A percentile compares a stretch with the other conserved stretches of the same genome.
These are phyloP conservation scores for Epizoanthus fatuus DNA, from an alignment of 92 coral and sea anemone species.

Conservation along the genomic window DNA sequence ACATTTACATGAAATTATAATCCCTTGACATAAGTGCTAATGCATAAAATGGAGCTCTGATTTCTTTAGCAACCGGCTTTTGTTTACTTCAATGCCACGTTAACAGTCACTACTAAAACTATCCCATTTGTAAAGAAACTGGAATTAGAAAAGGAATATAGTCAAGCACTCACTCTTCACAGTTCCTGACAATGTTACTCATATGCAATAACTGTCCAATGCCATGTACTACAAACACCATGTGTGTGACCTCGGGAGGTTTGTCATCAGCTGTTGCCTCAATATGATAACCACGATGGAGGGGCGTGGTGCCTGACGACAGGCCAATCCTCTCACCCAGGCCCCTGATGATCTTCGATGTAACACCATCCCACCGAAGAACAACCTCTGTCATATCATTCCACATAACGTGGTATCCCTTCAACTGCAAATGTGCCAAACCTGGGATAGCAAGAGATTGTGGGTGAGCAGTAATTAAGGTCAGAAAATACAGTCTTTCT, in stretches of 20 bases:
- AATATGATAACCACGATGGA: slow-evolving; percentile 96
- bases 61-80: too few relatives aligned
- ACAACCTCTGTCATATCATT: slow-evolving; percentile 93
- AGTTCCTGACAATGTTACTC: slow-evolving; percentile 91
- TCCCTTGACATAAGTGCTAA: too few relatives aligned
- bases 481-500: too few relatives aligned
- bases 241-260: slow-evolving; percentile 91
- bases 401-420: slow-evolving; percentile 94
- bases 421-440: slow-evolving; percentile 80
- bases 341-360: slow-evolving; percentile 96
- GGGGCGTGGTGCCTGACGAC: slow-evolving; percentile 73
- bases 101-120: too few relatives aligned
- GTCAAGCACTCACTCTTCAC: slow-evolving; percentile 79
- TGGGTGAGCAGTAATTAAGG: not conserved
- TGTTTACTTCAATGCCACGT: too few relatives aligned
- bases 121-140: too few relatives aligned
- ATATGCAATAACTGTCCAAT: slow-evolving; percentile 95
- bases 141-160: too few relatives aligned
- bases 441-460: slow-evolving; percentile 47
- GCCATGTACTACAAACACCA: slow-evolving; percentile 98
- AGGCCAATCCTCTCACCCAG: slow-evolving; percentile 91
- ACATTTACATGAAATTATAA: too few relatives aligned
- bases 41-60: too few relatives aligned
- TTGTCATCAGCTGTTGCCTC: slow-evolving; percentile 77
- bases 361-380: slow-evolving; percentile 93